Evolutionary conservation across 2,888 invertebrate genomes (phyloP).

Genomic region (Temnothorax rugatulus): DNA sequence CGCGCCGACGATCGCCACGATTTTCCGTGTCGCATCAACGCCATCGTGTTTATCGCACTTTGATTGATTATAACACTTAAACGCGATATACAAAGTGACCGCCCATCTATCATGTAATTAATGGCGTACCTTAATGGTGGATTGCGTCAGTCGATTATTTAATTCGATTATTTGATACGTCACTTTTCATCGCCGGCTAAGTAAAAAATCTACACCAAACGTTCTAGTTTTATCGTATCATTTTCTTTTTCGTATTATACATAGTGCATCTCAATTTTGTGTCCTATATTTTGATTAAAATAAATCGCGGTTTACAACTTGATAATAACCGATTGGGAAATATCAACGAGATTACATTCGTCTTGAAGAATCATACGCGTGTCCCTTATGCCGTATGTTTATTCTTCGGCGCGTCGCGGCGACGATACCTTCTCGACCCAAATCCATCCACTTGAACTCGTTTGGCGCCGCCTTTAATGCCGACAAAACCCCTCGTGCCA

Average conservation of each 20-base stretch:
- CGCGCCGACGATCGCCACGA: slow-evolving; percentile 21
- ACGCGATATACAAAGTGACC: neutral
- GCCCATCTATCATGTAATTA: slow-evolving; percentile 32
- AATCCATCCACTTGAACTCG: slow-evolving; percentile 43
- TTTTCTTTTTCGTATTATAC: neutral
- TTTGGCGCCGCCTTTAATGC: slow-evolving; percentile 35
- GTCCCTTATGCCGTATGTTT: slow-evolving; percentile 6
- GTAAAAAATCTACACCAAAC: neutral
- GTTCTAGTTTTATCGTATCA: neutral
- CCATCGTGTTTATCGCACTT: slow-evolving; percentile 27
- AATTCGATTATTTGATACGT: slow-evolving; percentile 10
- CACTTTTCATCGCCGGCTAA: neutral
- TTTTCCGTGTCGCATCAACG: slow-evolving; percentile 23
- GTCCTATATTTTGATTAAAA: neutral
- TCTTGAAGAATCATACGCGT: slow-evolving; percentile 6
- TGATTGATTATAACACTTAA: slow-evolving; percentile 40
- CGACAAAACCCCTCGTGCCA: slow-evolving; percentile 17
- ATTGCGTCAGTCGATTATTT: slow-evolving; percentile 16
- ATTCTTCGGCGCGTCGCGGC: slow-evolving; percentile 13
- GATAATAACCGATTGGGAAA: neutral
- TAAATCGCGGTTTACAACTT: neutral
- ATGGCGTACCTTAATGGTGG: slow-evolving; percentile 1
- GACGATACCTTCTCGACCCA: slow-evolving; percentile 40
- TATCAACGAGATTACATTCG: slow-evolving; percentile 9
- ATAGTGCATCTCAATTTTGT: neutral